These are phyloP conservation scores for Eulemur albifrons DNA, from an alignment of 2,797 vertebrate species.

Conservation along the genomic window DNA sequence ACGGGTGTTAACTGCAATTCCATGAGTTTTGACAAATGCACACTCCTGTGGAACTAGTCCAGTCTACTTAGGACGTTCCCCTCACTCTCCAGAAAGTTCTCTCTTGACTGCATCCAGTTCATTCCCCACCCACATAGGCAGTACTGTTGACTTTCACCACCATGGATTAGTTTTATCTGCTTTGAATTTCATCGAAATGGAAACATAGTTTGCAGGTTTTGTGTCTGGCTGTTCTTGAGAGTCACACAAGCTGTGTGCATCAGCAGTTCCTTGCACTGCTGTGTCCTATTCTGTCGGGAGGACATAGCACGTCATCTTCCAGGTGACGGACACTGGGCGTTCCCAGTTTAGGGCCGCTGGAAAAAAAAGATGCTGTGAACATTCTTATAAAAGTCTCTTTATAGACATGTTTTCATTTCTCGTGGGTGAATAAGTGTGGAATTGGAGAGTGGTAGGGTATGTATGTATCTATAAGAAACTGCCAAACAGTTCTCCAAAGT, in stretches of 20 bases:
- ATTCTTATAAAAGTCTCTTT: neutral
- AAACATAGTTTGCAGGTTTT: neutral
- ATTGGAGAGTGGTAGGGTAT: neutral
- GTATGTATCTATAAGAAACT: neutral
- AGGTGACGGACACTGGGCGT: accelerated
- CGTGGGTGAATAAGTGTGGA: neutral
- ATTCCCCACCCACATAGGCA: neutral
- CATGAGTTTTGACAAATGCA: neutral
- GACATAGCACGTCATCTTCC: too few relatives aligned
- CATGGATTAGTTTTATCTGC: neutral
- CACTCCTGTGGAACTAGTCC: neutral
- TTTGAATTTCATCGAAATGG: neutral
- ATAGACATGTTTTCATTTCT: neutral
- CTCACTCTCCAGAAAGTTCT: neutral
- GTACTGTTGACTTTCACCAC: too few relatives aligned
- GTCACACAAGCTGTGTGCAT: neutral
- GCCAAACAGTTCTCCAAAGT: neutral
- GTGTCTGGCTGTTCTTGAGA: neutral
- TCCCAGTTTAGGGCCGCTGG: neutral
- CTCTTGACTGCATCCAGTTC: neutral
- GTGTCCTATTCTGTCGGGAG: neutral
- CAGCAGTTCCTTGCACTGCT: neutral
- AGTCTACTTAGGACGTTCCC: neutral
- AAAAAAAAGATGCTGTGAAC: neutral
- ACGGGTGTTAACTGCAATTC: neutral